A percentile compares a stretch with the other conserved stretches of the same genome.
Evolutionary conservation across 2,797 vertebrate species (phyloP).

Genomic region (Picus viridis): DNA sequence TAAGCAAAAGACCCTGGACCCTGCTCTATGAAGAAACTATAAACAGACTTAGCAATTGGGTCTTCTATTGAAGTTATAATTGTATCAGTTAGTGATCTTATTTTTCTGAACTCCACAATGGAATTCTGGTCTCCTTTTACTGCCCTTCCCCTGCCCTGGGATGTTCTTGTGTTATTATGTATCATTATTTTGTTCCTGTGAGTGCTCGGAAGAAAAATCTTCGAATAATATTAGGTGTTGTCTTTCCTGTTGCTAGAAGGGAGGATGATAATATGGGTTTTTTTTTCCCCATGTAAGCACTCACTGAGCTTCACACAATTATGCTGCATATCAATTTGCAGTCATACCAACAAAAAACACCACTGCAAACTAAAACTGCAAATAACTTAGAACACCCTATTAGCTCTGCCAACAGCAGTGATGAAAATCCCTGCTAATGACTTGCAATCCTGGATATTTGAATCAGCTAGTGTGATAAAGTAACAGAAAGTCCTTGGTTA

Average conservation of each 20-base stretch:
- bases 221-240: not conserved
- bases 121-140: not conserved
- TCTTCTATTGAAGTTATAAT: constrained; percentile 11
- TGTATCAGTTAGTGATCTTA: not conserved
- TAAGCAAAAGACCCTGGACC: not conserved
- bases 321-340: not conserved
- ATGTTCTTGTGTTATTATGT: not conserved
- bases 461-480: not conserved
- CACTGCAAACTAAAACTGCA: not conserved
- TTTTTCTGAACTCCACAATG: not conserved
- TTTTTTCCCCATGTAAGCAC: not conserved
- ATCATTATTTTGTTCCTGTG: constrained; percentile 18
- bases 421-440: not conserved
- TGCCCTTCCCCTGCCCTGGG: not conserved
- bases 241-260: not conserved
- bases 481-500: not conserved
- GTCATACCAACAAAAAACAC: not conserved
- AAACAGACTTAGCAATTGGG: not conserved
- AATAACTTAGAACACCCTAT: not conserved
- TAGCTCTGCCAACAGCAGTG: not conserved
- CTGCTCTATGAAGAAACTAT: not conserved
- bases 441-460: not conserved
- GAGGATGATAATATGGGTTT: not conserved
- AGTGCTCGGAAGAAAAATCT: not conserved
- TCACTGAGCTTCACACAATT: not conserved